A percentile compares a stretch with the other conserved stretches of the same genome.
Conservation (phyloP, 2,888 invertebrate genomes). For the Druceiella hillmani region DNA sequence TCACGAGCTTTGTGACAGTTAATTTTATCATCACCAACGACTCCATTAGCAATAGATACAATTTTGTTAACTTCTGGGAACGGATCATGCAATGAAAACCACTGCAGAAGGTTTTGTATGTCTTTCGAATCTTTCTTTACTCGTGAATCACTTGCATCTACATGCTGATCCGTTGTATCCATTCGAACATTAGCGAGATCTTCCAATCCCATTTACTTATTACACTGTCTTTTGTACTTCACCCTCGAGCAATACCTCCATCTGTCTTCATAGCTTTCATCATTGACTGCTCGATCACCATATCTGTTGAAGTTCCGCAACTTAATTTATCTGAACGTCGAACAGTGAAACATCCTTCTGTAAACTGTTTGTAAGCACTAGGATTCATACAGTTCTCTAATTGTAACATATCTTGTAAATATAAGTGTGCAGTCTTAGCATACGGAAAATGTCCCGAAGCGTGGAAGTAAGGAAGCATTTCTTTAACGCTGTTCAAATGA, state of each 20-base stretch:
- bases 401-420: slow-evolving; percentile 28
- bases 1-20: slow-evolving; percentile 26
- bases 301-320: slow-evolving; percentile 33
- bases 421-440: slow-evolving; percentile 27
- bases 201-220: slow-evolving; percentile 31
- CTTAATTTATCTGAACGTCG: slow-evolving; percentile 32
- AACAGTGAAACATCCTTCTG: slow-evolving; percentile 29
- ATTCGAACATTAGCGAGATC: slow-evolving; percentile 28
- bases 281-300: slow-evolving; percentile 29
- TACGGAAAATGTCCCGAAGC: too few species aligned
- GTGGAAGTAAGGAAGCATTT: slow-evolving; percentile 34
- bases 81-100: slow-evolving; percentile 30
- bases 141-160: slow-evolving; percentile 31
- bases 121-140: slow-evolving; percentile 28
- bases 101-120: slow-evolving; percentile 27
- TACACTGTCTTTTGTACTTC: slow-evolving; percentile 32
- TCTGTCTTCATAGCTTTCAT: slow-evolving; percentile 33
- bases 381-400: slow-evolving; percentile 26
- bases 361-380: slow-evolving; percentile 28
- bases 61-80: slow-evolving; percentile 23
- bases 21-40: slow-evolving; percentile 25
- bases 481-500: slow-evolving; percentile 30
- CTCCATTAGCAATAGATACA: slow-evolving; percentile 22
- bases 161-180: slow-evolving; percentile 31
- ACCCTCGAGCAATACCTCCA: slow-evolving; percentile 33